phyloP scores from a whole-genome alignment of 2,797 vertebrate genomes.

The Arnoldichthys spilopterus region DNA sequence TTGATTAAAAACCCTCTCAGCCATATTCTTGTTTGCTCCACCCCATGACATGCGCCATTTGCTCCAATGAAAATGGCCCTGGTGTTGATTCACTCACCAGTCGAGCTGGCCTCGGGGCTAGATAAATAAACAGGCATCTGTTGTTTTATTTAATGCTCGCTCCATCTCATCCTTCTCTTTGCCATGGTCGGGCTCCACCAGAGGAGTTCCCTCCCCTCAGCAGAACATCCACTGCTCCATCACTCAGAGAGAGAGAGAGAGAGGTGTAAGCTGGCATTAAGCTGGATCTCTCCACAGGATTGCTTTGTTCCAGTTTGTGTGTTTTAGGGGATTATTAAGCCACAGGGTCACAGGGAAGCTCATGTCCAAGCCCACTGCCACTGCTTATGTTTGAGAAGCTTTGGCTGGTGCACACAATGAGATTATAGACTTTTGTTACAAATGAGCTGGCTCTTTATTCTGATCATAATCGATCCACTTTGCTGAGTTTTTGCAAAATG shows the following conservation, averaged over 20 bases:
- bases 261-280: conserved; percentile 48
- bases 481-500: neutral
- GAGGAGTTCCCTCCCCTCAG: conserved; percentile 21
- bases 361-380: conserved; percentile 31
- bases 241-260: conserved; percentile 33
- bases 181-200: conserved; percentile 27
- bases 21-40: conserved; percentile 63
- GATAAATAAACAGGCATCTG: conserved; percentile 73
- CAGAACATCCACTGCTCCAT: conserved; percentile 24
- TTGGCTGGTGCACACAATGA: neutral
- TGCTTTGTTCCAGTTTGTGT: conserved; percentile 52
- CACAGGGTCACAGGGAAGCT: conserved; percentile 42
- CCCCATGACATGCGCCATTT: conserved; percentile 71
- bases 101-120: conserved; percentile 59
- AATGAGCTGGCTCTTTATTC: neutral
- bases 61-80: conserved; percentile 66
- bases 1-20: conserved; percentile 71
- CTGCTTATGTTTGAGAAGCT: neutral
- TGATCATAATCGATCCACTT: neutral
- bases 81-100: conserved; percentile 67
- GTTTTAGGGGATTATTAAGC: conserved; percentile 52
- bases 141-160: conserved; percentile 68
- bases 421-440: conserved; percentile 8
- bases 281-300: conserved; percentile 42
- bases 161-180: conserved; percentile 44